Base-by-base conservation (phyloP, 1,140 invertebrate species). In the Aricia agestis region DNA sequence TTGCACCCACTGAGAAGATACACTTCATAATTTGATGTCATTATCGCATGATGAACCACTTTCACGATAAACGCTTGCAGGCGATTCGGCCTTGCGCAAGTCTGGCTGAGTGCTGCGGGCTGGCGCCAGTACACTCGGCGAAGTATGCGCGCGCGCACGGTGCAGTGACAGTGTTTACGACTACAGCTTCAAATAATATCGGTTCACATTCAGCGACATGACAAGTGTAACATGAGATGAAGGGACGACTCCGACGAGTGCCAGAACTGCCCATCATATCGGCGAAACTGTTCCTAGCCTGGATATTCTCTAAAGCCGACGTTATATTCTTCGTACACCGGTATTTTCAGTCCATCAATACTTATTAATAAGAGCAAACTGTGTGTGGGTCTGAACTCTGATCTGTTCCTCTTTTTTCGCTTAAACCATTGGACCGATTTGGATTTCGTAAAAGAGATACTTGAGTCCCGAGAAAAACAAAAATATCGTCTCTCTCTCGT, bases 221-320 rank as follows among this genome's bases (percentile, higher is more conserved):
- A 42, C 11, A 42, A 52, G 45, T 52, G 45, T 52, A 78, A 61
- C 72, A 89, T 90, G 87, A 88, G 83, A 90, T 90, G 88, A 88
- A 84, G 84, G 82, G 81, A 6, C 80, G 81, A 72, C 71, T 71
- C 63, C 74, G 69, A 36, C 68, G 76, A 71, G 72, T 72, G 17
- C 80, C 81, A 11, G 79, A 72, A 66, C 82, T 82, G 72, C 82
- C 89, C 72, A 79, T 86, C 67, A 66, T 87, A 17, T 74, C 88
- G 58, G 86, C 84, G 57, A 88, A 83, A 76, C 72, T 86, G 61
- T 76, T 89, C 6, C 72, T 89, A 4, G 80, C 82, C 57, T 89
- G 87, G 87, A 74, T 91, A 25, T 87, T 90, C 68, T 86, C 78
- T 19, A 91, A 89, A 70, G 84, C 89, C 6, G 85, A 89, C 63